A percentile compares a stretch with the other conserved stretches of the same genome.
These are phyloP conservation scores for Xylocampa areola DNA, from an alignment of 2,888 invertebrate species.

Conservation along the genomic window DNA sequence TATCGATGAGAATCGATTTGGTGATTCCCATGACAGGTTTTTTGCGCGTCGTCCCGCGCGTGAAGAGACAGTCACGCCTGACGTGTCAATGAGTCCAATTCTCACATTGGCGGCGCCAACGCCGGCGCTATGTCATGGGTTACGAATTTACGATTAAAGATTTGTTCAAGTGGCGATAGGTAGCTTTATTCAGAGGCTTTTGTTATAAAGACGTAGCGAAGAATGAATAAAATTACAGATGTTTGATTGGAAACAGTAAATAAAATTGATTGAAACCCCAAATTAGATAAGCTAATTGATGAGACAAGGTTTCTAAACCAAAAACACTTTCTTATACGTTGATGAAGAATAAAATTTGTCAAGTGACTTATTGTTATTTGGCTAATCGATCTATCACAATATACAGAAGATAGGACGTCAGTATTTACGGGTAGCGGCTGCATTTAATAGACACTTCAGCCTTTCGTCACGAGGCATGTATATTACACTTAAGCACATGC, in stretches of 20 bases:
- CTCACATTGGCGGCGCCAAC: constrained; percentile 69
- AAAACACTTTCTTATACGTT: too few species aligned
- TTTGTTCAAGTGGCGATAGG: constrained; percentile 27
- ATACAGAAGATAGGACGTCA: neutral
- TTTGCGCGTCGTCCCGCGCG: constrained; percentile 72
- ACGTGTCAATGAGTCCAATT: constrained; percentile 73
- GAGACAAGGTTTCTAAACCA: too few species aligned
- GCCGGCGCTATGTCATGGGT: constrained; percentile 62
- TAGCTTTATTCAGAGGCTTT: constrained; percentile 21
- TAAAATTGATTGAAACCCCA: neutral
- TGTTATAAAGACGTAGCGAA: constrained; percentile 6
- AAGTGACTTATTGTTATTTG: too few species aligned
- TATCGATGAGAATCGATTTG: constrained; percentile 81
- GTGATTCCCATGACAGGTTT: constrained; percentile 79
- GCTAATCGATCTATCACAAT: neutral
- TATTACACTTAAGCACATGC: constrained; percentile 54
- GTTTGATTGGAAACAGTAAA: constrained; percentile 1
- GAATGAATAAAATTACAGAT: neutral
- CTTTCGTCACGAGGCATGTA: constrained; percentile 32
- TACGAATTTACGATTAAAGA: constrained; percentile 43
- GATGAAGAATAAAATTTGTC: too few species aligned
- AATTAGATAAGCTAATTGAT: too few species aligned
- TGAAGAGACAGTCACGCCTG: constrained; percentile 71
- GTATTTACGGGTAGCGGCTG: constrained; percentile 6
- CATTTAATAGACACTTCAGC: constrained; percentile 28